Conservation (phyloP, 2,797 vertebrate genomes). For the Scomberomorus guttatus region DNA sequence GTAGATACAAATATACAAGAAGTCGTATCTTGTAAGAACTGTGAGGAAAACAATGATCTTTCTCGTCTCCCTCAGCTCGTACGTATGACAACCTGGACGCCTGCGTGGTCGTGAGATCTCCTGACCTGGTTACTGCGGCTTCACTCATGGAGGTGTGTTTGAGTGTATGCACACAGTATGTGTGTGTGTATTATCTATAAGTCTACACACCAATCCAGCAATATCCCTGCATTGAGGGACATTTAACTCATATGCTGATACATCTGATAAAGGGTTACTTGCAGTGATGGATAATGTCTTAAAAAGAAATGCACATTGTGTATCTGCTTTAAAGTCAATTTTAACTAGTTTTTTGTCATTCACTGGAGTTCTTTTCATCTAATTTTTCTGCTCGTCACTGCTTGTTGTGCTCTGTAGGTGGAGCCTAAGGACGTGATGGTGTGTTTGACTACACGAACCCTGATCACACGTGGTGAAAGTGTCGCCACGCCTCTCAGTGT, state of each 20-base stretch:
- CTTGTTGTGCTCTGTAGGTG: slow-evolving; percentile 84
- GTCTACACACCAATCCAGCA: background rate
- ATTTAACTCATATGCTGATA: background rate
- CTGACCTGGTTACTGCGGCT: slow-evolving; percentile 89
- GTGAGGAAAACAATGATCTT: background rate
- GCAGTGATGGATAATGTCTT: background rate
- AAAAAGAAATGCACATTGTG: background rate
- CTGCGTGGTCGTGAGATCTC: slow-evolving; percentile 92
- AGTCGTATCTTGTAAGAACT: background rate
- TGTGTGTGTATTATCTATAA: background rate
- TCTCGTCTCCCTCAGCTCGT: slow-evolving; percentile 83
- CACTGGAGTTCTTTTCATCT: background rate
- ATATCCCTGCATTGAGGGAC: background rate
- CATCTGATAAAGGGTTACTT: background rate
- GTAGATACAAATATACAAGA: no score
- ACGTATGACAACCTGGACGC: slow-evolving; percentile 95
- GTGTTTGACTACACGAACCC: slow-evolving; percentile 95
- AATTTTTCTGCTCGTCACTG: background rate
- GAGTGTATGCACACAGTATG: background rate
- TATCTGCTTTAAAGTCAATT: background rate
- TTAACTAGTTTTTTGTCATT: no score
- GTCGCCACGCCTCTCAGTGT: slow-evolving; percentile 95
- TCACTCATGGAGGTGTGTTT: slow-evolving; percentile 90
- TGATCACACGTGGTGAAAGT: slow-evolving; percentile 96
- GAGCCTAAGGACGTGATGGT: slow-evolving; percentile 94